phyloP scores from a whole-genome alignment of 2,113 vertebrate genomes.

The Bufo bufo region DNA sequence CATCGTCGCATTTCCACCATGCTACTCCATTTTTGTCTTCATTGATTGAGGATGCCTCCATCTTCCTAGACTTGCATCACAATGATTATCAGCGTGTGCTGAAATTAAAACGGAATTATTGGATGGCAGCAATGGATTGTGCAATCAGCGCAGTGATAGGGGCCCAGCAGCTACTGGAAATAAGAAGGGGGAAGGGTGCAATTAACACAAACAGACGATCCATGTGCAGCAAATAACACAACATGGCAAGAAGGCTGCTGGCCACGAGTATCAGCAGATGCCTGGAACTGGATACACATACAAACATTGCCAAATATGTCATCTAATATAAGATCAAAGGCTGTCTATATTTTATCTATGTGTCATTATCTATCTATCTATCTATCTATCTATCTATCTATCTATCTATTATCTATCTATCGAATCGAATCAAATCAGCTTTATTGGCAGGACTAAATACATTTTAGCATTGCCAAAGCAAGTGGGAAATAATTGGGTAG shows the following conservation, averaged over 20 bases:
- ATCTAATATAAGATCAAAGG: not conserved
- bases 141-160: not conserved
- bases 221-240: constrained; percentile 1
- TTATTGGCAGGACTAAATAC: too few species aligned
- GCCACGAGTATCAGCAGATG: not conserved
- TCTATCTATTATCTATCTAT: not conserved
- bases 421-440: too few species aligned
- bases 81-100: not conserved
- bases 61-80: too few species aligned
- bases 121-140: not conserved
- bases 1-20: too few species aligned
- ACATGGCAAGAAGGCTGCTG: not conserved
- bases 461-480: too few species aligned
- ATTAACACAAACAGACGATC: not conserved
- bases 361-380: not conserved
- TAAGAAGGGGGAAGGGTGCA: not conserved
- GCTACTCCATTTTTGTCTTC: too few species aligned
- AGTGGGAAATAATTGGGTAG: too few species aligned
- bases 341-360: not conserved
- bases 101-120: not conserved
- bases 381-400: not conserved
- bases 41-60: too few species aligned
- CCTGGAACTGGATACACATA: not conserved
- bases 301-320: not conserved
- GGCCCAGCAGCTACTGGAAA: not conserved